Conservation (phyloP, 2,113 vertebrate genomes). For the Phycodurus eques region DNA sequence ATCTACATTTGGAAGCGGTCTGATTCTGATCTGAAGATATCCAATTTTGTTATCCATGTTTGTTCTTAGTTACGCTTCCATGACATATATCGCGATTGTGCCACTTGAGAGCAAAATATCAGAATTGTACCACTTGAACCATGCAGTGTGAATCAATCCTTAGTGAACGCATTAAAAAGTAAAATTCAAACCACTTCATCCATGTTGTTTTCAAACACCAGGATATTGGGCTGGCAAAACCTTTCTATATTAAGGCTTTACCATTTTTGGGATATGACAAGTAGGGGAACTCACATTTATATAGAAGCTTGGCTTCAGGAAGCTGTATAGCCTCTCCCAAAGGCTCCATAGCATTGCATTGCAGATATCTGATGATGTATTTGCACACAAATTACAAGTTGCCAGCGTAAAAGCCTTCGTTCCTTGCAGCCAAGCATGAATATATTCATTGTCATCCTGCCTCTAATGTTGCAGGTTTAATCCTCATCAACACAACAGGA, state of each 20-base stretch:
- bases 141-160: no score
- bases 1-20: no score
- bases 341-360: conserved; percentile 6
- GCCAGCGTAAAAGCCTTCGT: conserved; percentile 29
- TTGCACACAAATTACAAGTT: conserved; percentile 28
- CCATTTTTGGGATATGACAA: not conserved
- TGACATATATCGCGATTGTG: no score
- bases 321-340: conserved; percentile 22
- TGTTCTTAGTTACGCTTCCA: no score
- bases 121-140: no score
- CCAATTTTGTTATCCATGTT: no score
- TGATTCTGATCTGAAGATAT: no score
- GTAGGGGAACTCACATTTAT: not conserved
- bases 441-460: conserved; percentile 11
- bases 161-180: no score
- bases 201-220: not conserved
- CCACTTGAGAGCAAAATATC: no score
- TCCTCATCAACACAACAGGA: conserved; percentile 24
- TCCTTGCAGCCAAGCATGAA: conserved; percentile 24
- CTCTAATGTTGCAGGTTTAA: conserved; percentile 32
- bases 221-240: no score
- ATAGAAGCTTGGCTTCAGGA: not conserved
- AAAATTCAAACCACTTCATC: no score
- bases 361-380: conserved; percentile 18
- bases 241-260: no score